Conservation (phyloP, 2,888 invertebrate species). For the Leptopilina syphax region DNA sequence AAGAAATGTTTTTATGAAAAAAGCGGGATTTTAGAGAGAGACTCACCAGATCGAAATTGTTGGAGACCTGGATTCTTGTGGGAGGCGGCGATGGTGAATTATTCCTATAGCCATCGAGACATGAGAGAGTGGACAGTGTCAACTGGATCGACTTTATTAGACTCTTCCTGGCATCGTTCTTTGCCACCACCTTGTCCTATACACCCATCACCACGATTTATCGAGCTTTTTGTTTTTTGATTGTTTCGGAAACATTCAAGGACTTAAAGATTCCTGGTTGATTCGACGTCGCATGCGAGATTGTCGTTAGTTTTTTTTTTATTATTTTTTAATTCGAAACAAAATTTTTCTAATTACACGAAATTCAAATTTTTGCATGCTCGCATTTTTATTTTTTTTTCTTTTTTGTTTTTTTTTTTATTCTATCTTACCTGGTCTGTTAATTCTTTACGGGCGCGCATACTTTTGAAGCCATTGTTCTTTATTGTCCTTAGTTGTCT, state of each 20-base stretch:
- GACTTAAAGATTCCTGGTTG: conserved; percentile 43
- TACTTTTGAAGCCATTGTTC: conserved; percentile 78
- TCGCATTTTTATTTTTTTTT: background rate
- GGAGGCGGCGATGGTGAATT: conserved; percentile 71
- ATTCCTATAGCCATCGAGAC: conserved; percentile 67
- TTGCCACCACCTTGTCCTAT: conserved; percentile 64
- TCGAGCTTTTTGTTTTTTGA: conserved; percentile 56
- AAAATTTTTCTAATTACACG: conserved; percentile 14
- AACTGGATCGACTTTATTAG: conserved; percentile 68
- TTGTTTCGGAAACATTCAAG: conserved; percentile 53
- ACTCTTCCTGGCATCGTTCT: conserved; percentile 66
- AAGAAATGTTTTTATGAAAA: background rate
- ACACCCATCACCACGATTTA: conserved; percentile 68
- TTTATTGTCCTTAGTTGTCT: conserved; percentile 79
- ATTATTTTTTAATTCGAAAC: too few relatives aligned
- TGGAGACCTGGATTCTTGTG: conserved; percentile 66
- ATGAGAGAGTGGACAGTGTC: conserved; percentile 70
- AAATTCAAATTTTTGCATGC: background rate
- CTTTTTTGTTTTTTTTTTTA: background rate
- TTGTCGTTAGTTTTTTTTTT: conserved; percentile 36
- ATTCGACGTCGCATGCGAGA: conserved; percentile 41
- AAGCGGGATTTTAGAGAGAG: background rate
- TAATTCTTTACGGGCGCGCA: conserved; percentile 64
- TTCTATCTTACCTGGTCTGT: conserved; percentile 18
- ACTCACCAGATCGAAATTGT: conserved; percentile 61